Conservation (phyloP, 2,113 vertebrate species). For the Apus apus region DNA sequence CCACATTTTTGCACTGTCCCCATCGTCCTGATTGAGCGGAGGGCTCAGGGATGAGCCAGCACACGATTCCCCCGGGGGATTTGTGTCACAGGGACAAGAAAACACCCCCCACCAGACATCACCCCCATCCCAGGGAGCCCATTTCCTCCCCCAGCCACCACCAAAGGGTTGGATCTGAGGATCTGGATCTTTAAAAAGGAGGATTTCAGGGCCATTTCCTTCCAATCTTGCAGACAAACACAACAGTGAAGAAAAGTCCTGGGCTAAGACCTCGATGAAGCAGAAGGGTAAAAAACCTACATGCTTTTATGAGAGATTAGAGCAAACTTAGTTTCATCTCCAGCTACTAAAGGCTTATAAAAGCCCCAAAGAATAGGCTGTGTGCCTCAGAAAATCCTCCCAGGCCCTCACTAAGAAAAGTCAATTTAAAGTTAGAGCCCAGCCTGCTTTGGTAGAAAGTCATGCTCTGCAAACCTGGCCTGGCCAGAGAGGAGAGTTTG, state of each 20-base stretch:
- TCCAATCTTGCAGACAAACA: background rate
- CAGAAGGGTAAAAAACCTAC: background rate
- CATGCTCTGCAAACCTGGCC: fast-evolving
- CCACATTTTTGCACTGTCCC: fast-evolving
- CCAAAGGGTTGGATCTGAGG: background rate
- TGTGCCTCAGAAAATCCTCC: background rate
- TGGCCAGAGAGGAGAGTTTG: background rate
- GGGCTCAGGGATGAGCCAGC: background rate
- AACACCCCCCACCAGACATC: fast-evolving
- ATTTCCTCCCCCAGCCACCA: background rate
- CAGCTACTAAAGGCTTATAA: constrained; percentile 53
- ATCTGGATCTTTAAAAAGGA: background rate
- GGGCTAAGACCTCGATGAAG: background rate
- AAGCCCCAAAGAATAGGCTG: background rate
- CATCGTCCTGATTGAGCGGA: background rate
- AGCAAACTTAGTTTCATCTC: constrained; percentile 35
- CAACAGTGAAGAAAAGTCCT: background rate
- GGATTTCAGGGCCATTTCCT: background rate
- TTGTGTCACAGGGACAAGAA: background rate
- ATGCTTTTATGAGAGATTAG: constrained; percentile 42
- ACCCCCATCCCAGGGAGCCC: background rate
- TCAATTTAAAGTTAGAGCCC: constrained; percentile 25
- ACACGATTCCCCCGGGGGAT: background rate
- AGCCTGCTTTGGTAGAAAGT: background rate
- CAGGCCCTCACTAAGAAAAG: background rate